phyloP scores from a whole-genome alignment of 2,113 vertebrate species.

The Camelus dromedarius region DNA sequence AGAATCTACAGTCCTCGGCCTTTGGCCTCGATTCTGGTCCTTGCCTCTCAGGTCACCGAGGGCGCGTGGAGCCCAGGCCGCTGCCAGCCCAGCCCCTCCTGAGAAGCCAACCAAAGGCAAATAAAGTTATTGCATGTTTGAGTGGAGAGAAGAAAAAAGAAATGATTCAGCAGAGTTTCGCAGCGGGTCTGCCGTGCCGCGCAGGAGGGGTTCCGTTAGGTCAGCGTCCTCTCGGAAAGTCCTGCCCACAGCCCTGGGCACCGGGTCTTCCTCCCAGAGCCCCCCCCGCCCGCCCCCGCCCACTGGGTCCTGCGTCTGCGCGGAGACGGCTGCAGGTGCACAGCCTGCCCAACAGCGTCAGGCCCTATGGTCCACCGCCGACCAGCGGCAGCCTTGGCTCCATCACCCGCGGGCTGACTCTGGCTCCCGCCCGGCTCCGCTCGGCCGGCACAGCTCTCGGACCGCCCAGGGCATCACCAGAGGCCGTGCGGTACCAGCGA shows the following conservation, averaged over 20 bases:
- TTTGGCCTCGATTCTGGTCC: neutral
- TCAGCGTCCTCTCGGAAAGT: too few species aligned
- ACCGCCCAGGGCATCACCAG: constrained; percentile 88
- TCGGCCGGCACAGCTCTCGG: neutral
- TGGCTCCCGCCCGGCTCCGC: constrained; percentile 70
- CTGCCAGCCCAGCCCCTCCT: neutral
- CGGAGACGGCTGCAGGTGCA: constrained; percentile 92
- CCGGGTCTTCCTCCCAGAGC: too few species aligned
- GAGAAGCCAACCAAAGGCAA: neutral
- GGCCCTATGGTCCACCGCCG: constrained; percentile 94
- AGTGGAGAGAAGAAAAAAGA: too few species aligned
- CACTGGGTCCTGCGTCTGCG: too few species aligned
- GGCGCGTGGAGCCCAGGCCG: neutral
- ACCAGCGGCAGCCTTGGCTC: constrained; percentile 88
- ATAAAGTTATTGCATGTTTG: neutral
- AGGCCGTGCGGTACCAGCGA: constrained; percentile 85
- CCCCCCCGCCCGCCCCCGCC: too few species aligned
- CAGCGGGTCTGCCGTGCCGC: too few species aligned
- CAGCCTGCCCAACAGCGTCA: constrained; percentile 72
- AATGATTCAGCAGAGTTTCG: too few species aligned
- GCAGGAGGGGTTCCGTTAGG: too few species aligned
- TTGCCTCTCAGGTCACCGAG: neutral
- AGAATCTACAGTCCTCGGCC: neutral
- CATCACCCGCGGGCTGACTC: constrained; percentile 88
- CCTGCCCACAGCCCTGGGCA: too few species aligned